phyloP scores from a whole-genome alignment of 2,888 invertebrate species.

The Lysandra bellargus region DNA sequence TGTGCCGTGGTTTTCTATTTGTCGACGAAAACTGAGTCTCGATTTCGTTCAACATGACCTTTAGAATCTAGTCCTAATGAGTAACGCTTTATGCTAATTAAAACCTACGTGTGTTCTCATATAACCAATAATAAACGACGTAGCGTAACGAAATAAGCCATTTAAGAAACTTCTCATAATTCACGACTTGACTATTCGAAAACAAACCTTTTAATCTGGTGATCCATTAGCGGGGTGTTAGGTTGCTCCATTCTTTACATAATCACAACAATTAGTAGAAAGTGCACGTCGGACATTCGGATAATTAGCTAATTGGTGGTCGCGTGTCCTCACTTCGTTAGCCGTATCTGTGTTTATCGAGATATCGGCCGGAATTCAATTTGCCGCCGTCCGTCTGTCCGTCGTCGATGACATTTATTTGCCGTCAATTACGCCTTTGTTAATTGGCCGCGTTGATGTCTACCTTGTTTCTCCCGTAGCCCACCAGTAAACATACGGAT shows the following conservation, averaged over 20 bases:
- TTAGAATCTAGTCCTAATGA: neutral
- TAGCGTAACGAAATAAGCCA: neutral
- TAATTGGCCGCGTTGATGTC: constrained; percentile 24
- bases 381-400: neutral
- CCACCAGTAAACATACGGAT: neutral
- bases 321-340: constrained; percentile 46
- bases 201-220: constrained; percentile 1
- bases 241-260: neutral
- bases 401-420: constrained; percentile 27
- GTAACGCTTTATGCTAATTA: neutral
- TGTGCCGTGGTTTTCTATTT: neutral
- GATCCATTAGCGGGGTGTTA: neutral
- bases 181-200: neutral
- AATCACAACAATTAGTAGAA: neutral
- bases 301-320: constrained; percentile 46
- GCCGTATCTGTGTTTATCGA: constrained; percentile 31
- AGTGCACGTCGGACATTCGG: constrained; percentile 31
- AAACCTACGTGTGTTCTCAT: neutral
- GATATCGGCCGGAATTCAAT: constrained; percentile 26
- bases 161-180: neutral
- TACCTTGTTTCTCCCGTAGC: neutral
- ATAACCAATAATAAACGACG: no score
- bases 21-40: neutral
- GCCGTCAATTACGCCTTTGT: constrained; percentile 3
- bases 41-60: neutral